Evolutionary conservation across 2,797 vertebrate genomes (phyloP).

Genomic region (Oreonectes daqikongensis): DNA sequence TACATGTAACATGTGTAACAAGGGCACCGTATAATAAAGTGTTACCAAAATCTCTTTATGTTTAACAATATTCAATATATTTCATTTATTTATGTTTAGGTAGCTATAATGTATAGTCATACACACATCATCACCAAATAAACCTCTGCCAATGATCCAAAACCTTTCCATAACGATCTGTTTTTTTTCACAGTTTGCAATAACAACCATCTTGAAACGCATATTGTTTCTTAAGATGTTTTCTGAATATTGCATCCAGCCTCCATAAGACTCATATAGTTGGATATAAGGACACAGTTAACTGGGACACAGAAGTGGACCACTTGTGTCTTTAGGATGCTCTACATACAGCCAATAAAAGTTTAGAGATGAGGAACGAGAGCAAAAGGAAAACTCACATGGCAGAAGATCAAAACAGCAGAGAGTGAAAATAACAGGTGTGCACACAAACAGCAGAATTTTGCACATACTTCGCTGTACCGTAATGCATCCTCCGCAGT

Average conservation of each 20-base stretch:
- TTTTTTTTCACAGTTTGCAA: not conserved
- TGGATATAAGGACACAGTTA: conserved; percentile 60
- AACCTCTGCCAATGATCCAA: no score
- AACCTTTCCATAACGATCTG: no score
- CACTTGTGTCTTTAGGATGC: conserved; percentile 64
- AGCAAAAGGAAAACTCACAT: not conserved
- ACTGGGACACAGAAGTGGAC: conserved; percentile 71
- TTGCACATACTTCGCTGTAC: not conserved
- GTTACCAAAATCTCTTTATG: no score
- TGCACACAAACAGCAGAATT: not conserved
- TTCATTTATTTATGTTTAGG: no score
- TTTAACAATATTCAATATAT: no score
- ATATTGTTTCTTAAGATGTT: not conserved
- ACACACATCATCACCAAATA: no score
- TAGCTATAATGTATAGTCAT: no score
- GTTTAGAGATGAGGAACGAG: not conserved
- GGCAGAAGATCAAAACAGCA: conserved; percentile 3
- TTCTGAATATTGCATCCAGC: not conserved
- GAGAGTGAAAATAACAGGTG: not conserved
- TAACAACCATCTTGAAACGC: not conserved
- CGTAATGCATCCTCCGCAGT: not conserved
- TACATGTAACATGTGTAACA: no score
- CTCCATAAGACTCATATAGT: conserved; percentile 44
- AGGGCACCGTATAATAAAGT: no score
- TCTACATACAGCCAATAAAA: conserved; percentile 32